These are phyloP conservation scores for Pangasianodon gigas DNA, from an alignment of 2,113 vertebrate genomes.

Conservation along the genomic window DNA sequence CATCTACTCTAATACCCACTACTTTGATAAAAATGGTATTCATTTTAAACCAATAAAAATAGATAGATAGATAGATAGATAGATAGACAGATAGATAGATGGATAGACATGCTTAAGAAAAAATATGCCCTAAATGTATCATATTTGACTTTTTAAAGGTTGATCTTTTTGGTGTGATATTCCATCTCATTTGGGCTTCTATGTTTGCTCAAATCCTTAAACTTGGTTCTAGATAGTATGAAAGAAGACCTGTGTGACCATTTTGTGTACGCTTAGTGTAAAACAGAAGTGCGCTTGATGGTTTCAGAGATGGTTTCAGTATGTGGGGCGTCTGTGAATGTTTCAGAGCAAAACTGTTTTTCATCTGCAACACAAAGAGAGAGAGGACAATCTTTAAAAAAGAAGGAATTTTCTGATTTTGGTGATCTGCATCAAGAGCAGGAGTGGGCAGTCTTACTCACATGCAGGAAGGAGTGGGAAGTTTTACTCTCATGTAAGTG, in stretches of 20 bases:
- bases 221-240: too few relatives aligned
- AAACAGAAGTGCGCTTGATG: background rate
- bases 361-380: background rate
- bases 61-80: constrained; percentile 4
- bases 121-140: background rate
- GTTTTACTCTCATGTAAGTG: background rate
- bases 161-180: background rate
- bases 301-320: background rate
- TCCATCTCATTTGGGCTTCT: background rate
- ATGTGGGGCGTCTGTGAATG: background rate
- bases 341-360: background rate
- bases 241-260: background rate
- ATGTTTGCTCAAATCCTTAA: background rate
- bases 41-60: background rate
- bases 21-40: background rate
- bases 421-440: background rate
- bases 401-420: background rate
- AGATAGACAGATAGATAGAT: background rate
- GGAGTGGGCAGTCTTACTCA: background rate
- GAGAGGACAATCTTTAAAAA: background rate
- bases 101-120: background rate
- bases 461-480: background rate
- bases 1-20: background rate
- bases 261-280: background rate
- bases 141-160: too few relatives aligned